Conservation (phyloP, 1,140 invertebrate species). For the Sycobia sp. region DNA sequence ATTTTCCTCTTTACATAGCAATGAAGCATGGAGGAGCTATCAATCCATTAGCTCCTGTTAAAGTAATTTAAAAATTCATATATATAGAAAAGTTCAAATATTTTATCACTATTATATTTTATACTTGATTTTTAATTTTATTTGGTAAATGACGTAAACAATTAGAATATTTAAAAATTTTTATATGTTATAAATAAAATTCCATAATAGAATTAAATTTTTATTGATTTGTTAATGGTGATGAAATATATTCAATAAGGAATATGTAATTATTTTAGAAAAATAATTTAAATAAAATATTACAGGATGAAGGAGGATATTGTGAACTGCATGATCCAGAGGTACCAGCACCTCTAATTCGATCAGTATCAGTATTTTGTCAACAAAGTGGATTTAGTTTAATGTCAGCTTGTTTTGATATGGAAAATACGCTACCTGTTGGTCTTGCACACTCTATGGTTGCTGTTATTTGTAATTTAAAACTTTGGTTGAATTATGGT, state of each 20-base stretch:
- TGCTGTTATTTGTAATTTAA: slow-evolving; percentile 87
- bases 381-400: slow-evolving; percentile 85
- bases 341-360: slow-evolving; percentile 84
- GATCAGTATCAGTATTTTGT: slow-evolving; percentile 90
- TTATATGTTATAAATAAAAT: too few species aligned
- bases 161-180: too few species aligned
- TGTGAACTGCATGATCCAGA: slow-evolving; percentile 93
- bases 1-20: slow-evolving; percentile 90
- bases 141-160: neutral
- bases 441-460: slow-evolving; percentile 90
- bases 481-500: slow-evolving; percentile 92
- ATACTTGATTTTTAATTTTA: neutral
- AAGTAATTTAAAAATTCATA: slow-evolving; percentile 43
- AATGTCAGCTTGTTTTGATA: slow-evolving; percentile 84
- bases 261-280: too few species aligned
- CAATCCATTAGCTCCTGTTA: slow-evolving; percentile 54
- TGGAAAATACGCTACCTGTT: slow-evolving; percentile 78
- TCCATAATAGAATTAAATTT: too few species aligned
- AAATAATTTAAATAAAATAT: too few species aligned
- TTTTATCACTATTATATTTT: neutral
- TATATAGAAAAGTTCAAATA: neutral
- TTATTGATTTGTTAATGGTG: too few species aligned
- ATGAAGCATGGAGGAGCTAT: slow-evolving; percentile 76
- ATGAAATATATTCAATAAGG: neutral
- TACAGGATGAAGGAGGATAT: slow-evolving; percentile 65